Evolutionary conservation across 2,888 invertebrate genomes (phyloP).

Genomic region (Mimumesa dahlbomi): DNA sequence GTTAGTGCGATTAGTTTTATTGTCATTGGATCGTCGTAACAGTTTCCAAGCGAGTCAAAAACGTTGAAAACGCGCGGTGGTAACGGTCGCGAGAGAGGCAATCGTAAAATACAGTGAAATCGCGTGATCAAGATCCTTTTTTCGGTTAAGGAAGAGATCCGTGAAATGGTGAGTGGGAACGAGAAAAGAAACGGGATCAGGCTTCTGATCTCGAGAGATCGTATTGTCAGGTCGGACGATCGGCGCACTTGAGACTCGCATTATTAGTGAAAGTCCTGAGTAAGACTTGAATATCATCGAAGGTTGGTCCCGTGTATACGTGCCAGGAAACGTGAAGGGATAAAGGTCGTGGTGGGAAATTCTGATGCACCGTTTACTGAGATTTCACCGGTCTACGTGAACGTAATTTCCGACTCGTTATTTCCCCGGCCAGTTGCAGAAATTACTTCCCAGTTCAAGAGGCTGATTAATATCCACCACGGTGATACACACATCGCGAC

Average conservation of each 20-base stretch:
- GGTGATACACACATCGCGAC: too few relatives aligned
- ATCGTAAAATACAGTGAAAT: not conserved
- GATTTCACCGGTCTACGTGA: too few relatives aligned
- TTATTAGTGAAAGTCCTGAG: slow-evolving; percentile 61
- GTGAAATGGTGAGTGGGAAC: slow-evolving; percentile 9
- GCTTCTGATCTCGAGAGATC: slow-evolving; percentile 25
- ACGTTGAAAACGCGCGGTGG: not conserved
- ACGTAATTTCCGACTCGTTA: not conserved
- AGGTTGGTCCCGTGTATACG: slow-evolving; percentile 16
- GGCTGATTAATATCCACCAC: too few relatives aligned
- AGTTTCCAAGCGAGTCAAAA: too few relatives aligned
- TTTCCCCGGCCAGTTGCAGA: too few relatives aligned
- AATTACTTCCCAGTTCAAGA: too few relatives aligned
- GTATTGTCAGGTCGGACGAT: slow-evolving; percentile 39
- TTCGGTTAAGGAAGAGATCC: slow-evolving; percentile 3
- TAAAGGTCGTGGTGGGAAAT: not conserved
- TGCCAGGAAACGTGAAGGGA: slow-evolving; percentile 17
- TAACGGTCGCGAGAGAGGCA: not conserved
- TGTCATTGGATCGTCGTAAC: too few relatives aligned
- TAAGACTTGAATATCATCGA: slow-evolving; percentile 19
- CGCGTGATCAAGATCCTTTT: not conserved
- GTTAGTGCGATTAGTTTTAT: too few relatives aligned
- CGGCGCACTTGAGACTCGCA: slow-evolving; percentile 36
- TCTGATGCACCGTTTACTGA: not conserved
- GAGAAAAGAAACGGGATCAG: slow-evolving; percentile 16